Conservation (phyloP, 30 jellyfish, hydroid and myxozoan species). For the Hydractinia symbiolongicarpus region DNA sequence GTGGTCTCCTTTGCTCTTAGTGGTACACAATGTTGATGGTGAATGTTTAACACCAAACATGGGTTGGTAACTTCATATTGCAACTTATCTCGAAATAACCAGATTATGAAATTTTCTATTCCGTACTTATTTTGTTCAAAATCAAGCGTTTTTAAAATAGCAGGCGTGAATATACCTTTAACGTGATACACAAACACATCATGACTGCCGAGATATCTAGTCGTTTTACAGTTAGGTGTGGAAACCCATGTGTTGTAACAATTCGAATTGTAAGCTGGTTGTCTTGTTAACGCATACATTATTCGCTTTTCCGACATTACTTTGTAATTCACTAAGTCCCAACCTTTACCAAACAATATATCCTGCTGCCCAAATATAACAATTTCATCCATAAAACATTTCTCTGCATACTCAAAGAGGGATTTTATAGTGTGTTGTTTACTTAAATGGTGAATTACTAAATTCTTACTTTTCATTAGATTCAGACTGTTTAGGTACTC, state of each 20-base stretch:
- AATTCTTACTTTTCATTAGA: conserved; percentile 25
- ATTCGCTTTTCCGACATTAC: conserved; percentile 1
- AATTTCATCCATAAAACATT: conserved; percentile 10
- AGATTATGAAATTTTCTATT: conserved; percentile 44
- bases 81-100: conserved; percentile 32
- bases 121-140: conserved; percentile 49
- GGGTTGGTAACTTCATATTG: conserved; percentile 51
- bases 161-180: not conserved
- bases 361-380: conserved; percentile 41
- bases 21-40: conserved; percentile 70
- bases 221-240: conserved; percentile 46
- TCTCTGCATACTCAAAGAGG: conserved; percentile 20
- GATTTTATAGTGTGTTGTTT: not conserved
- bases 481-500: conserved; percentile 15
- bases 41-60: conserved; percentile 40
- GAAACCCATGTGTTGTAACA: conserved; percentile 32
- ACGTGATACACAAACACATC: conserved; percentile 51
- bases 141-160: not conserved
- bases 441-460: conserved; percentile 20
- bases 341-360: conserved; percentile 28
- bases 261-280: conserved; percentile 2
- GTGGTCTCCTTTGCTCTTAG: conserved; percentile 33
- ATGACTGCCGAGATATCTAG: conserved; percentile 57
- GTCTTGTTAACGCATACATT: conserved; percentile 51
- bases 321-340: conserved; percentile 19